Base-by-base conservation (phyloP, 2,113 vertebrate species). In the Corydoras sp. region DNA sequence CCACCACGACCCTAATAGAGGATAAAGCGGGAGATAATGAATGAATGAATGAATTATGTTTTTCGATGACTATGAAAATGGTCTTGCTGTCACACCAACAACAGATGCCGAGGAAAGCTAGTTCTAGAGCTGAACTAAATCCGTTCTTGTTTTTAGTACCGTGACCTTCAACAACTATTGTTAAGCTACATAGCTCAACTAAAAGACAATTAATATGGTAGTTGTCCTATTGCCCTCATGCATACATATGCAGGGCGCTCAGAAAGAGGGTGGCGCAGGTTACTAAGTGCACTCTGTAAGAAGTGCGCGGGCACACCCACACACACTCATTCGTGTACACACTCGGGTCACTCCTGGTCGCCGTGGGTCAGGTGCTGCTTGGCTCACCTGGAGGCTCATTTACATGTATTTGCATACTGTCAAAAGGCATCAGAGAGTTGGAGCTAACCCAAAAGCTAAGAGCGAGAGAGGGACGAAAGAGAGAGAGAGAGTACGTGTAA, bases 371-470 rank as follows among this genome's bases (percentile, higher is more conserved):
- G 83, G 86, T 91, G 81, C 81, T 82, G 84, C 86, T 83, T 84
- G 85, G 85, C 83, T 82, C 83, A 79, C 83, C 84, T 85, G 62
- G 62, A 75, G 81, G 79, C 66, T 89, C 80, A 81, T 91, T 91
- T 88, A 83, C 89, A 90, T 90, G 86, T 66, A 91, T 91, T 90
- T 84, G 90, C 89, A 91, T 91, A 84, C 79, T 87, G 89, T 90
- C 89, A 91, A 86, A 89, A 88, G 89, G 89, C 83, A 80, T 88
- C 86, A 77, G 69, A 77, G 63, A 80, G 73, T 65, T 80, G 79
- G 79, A 80, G 70, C 63, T 49, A 64, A 75, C 76, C 76, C 79
- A 83, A 84, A 62, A 72, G 68, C 30, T 7, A 24, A 49, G 48
- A 72, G 62, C n/a, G n/a, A 58, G 24, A 71, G 56, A 63, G 13